Evolutionary conservation across 2,888 invertebrate genomes (phyloP).

Genomic region (Drosophila suboccidentalis): DNA sequence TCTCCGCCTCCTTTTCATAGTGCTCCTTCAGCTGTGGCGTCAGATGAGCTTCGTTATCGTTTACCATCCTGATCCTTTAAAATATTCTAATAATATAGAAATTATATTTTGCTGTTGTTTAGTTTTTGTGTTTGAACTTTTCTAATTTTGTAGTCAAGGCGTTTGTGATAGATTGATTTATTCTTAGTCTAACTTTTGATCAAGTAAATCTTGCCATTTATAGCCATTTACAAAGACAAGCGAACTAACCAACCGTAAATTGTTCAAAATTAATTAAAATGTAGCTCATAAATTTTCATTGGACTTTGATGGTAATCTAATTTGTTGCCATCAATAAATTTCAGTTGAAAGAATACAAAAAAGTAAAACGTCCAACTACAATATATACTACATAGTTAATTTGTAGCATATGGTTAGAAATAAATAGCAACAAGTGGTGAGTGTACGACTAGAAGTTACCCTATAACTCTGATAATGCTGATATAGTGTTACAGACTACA

Average conservation of each 20-base stretch:
- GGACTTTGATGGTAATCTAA: constrained; percentile 53
- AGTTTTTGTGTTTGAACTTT: background rate
- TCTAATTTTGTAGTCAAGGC: constrained; percentile 6
- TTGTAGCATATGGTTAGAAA: constrained; percentile 15
- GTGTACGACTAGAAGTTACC: constrained; percentile 1
- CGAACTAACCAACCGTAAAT: constrained; percentile 22
- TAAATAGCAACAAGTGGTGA: background rate
- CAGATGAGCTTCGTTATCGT: constrained; percentile 52
- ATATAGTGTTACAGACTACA: no score
- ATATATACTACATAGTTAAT: constrained; percentile 2
- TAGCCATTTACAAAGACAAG: constrained; percentile 9
- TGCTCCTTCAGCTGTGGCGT: constrained; percentile 60
- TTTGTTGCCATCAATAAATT: constrained; percentile 53
- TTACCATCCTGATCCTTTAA: background rate
- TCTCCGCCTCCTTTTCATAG: constrained; percentile 66
- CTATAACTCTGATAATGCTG: background rate
- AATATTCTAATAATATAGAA: background rate
- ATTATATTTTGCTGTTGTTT: background rate
- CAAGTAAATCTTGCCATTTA: constrained; percentile 23
- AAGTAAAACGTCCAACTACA: constrained; percentile 4
- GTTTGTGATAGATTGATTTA: constrained; percentile 1
- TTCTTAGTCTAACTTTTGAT: constrained; percentile 5
- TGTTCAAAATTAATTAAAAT: constrained; percentile 38
- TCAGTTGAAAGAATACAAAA: constrained; percentile 12
- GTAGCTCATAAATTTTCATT: constrained; percentile 41